A percentile compares a stretch with the other conserved stretches of the same genome.
Conservation (phyloP, 1,140 invertebrate genomes). For the Phortica variegata region DNA sequence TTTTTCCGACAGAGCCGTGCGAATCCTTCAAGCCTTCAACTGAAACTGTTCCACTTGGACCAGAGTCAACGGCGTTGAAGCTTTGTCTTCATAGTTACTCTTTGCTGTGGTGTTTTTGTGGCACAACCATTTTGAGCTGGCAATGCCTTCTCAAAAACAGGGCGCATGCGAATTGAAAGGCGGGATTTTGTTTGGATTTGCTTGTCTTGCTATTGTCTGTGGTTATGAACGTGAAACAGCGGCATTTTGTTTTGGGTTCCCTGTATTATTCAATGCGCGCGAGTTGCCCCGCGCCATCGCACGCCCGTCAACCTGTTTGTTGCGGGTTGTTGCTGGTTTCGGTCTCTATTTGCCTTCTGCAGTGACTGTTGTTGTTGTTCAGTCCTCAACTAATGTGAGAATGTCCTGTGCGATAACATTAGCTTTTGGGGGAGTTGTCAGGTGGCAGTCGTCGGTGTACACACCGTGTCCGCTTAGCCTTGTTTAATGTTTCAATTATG, state of each 20-base stretch:
- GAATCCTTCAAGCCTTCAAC: conserved; percentile 50
- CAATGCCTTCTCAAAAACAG: conserved; percentile 22
- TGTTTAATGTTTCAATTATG: conserved; percentile 44
- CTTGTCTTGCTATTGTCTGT: conserved; percentile 36
- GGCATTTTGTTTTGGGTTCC: too few relatives aligned
- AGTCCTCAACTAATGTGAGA: too few relatives aligned
- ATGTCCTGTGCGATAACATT: too few relatives aligned
- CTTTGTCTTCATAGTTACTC: background rate
- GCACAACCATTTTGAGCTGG: conserved; percentile 29
- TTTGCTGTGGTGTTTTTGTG: conserved; percentile 11
- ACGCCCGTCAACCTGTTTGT: too few relatives aligned
- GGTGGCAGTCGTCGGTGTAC: too few relatives aligned
- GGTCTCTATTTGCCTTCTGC: too few relatives aligned
- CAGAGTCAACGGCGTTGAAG: background rate
- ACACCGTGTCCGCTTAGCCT: too few relatives aligned
- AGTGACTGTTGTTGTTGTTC: too few relatives aligned
- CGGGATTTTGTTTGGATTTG: conserved; percentile 7
- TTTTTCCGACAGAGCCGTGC: conserved; percentile 39
- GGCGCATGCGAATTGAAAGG: conserved; percentile 25
- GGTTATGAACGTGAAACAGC: conserved; percentile 35
- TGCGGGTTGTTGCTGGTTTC: too few relatives aligned
- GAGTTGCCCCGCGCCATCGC: too few relatives aligned
- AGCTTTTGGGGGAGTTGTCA: too few relatives aligned
- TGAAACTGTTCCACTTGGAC: conserved; percentile 38
- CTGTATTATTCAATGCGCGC: too few relatives aligned